Conservation (phyloP, 2,888 invertebrate species). For the Drosophila tripunctata region DNA sequence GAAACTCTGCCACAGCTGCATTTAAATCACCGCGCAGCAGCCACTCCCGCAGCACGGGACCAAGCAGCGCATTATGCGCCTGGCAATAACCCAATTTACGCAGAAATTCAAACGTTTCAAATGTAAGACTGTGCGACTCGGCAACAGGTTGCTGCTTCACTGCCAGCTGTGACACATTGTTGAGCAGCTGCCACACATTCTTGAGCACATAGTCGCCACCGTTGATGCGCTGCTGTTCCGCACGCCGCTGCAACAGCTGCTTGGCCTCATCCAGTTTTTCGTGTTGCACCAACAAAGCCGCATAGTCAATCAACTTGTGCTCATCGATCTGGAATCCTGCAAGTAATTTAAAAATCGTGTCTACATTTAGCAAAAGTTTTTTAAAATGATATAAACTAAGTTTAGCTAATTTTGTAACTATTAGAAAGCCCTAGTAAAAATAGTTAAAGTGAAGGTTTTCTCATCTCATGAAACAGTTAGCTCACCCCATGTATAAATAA, state of each 20-base stretch:
- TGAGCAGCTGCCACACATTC: constrained; percentile 87
- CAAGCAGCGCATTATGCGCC: constrained; percentile 86
- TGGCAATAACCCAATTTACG: constrained; percentile 86
- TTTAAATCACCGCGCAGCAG: constrained; percentile 85
- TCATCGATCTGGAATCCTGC: constrained; percentile 87
- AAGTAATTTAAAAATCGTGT: too few relatives aligned
- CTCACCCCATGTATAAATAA: too few relatives aligned
- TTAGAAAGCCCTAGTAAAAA: too few relatives aligned
- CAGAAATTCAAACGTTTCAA: constrained; percentile 86
- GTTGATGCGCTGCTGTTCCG: constrained; percentile 82
- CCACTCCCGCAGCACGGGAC: constrained; percentile 87
- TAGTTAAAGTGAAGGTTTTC: too few relatives aligned
- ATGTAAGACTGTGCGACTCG: constrained; percentile 82
- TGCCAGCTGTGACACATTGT: constrained; percentile 84
- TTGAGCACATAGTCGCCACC: constrained; percentile 85
- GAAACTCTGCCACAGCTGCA: constrained; percentile 86
- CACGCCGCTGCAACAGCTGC: constrained; percentile 85
- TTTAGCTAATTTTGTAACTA: too few relatives aligned
- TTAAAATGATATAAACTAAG: too few relatives aligned
- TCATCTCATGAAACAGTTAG: too few relatives aligned
- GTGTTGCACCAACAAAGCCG: constrained; percentile 86
- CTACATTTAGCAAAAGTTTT: too few relatives aligned
- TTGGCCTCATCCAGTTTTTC: constrained; percentile 76
- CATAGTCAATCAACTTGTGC: constrained; percentile 88
- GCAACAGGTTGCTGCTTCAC: constrained; percentile 39